A percentile compares a stretch with the other conserved stretches of the same genome.
These are phyloP conservation scores for Tillus elongatus DNA, from an alignment of 2,888 invertebrate species.

Conservation along the genomic window DNA sequence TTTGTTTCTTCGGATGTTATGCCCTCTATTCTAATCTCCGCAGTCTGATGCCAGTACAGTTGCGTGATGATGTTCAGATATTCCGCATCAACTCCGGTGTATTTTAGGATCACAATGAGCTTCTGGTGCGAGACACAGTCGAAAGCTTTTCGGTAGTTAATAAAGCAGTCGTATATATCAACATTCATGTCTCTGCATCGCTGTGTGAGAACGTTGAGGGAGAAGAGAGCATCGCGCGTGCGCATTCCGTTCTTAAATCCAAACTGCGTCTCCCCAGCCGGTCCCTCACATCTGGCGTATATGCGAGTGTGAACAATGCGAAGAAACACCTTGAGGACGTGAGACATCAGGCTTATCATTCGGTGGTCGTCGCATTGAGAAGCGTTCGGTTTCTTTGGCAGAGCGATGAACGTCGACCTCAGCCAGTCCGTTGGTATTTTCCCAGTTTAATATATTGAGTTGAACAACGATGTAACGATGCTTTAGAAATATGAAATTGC, in stretches of 20 bases:
- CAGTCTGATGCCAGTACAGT: constrained; percentile 6
- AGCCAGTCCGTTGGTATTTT: too few relatives aligned
- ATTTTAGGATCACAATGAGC: constrained; percentile 4
- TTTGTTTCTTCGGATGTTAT: background rate
- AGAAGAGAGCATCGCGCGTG: background rate
- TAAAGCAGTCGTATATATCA: constrained; percentile 4
- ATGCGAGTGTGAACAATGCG: too few relatives aligned
- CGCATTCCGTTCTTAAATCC: constrained; percentile 1
- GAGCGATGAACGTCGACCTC: too few relatives aligned
- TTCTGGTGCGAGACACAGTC: constrained; percentile 7
- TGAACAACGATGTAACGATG: too few relatives aligned
- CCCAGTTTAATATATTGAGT: too few relatives aligned
- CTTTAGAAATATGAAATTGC: too few relatives aligned
- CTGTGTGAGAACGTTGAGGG: background rate
- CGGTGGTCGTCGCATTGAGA: too few relatives aligned
- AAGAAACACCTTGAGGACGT: too few relatives aligned
- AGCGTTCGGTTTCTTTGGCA: too few relatives aligned
- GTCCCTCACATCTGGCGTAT: too few relatives aligned
- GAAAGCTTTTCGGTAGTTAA: constrained; percentile 6
- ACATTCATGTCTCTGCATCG: constrained; percentile 3
- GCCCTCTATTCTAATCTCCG: constrained; percentile 1
- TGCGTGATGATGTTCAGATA: constrained; percentile 2
- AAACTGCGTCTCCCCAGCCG: too few relatives aligned
- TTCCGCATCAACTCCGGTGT: background rate
- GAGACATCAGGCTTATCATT: too few relatives aligned